Evolutionary conservation across 2,888 invertebrate species (phyloP).

Genomic region (Noctua janthe): DNA sequence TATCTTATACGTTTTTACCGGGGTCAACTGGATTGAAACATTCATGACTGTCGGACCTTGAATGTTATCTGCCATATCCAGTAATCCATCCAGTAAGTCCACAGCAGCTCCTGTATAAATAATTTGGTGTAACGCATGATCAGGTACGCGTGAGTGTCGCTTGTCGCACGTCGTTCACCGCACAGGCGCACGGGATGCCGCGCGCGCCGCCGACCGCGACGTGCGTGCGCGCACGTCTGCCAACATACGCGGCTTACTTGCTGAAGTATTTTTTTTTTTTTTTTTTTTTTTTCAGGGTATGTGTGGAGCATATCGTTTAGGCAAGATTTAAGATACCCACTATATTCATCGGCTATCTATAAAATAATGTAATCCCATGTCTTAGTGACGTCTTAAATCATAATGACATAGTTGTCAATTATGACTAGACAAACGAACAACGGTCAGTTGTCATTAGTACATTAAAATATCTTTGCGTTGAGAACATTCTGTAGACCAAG

Average conservation of each 20-base stretch:
- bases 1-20: not conserved
- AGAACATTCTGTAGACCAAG: not conserved
- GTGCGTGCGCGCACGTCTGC: conserved; percentile 51
- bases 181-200: conserved; percentile 64
- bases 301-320: not conserved
- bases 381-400: not conserved
- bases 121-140: conserved; percentile 35
- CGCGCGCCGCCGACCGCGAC: conserved; percentile 69
- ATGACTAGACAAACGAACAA: not conserved
- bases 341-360: not conserved
- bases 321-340: not conserved
- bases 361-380: not conserved
- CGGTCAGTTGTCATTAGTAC: not conserved
- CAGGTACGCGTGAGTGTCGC: conserved; percentile 62
- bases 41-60: not conserved
- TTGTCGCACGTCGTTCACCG: conserved; percentile 59
- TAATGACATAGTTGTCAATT: not conserved
- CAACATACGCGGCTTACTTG: conserved; percentile 20
- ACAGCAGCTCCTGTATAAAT: conserved; percentile 15
- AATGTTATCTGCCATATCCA: not conserved
- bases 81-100: not conserved
- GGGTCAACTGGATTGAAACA: not conserved
- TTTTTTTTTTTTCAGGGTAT: conserved; percentile 53
- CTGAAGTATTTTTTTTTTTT: no score
- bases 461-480: not conserved